A percentile compares a stretch with the other conserved stretches of the same genome.
These are phyloP conservation scores for Drosophila orena DNA, from an alignment of 1,140 invertebrate species.

Conservation along the genomic window DNA sequence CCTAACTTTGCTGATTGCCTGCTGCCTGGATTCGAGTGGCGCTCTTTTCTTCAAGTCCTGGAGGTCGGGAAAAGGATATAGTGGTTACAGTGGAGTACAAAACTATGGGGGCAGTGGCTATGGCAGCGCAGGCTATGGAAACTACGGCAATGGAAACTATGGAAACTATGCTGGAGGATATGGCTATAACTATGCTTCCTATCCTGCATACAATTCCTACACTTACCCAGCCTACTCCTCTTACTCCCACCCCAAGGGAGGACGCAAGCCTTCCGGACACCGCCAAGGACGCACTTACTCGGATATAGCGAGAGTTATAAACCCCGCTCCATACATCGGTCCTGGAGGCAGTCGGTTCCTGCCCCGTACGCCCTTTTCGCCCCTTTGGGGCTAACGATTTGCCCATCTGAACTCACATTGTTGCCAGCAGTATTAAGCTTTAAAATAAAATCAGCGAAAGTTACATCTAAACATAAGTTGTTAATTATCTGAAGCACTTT, in stretches of 20 bases:
- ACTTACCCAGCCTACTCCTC: constrained; percentile 2
- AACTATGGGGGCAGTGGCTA: constrained; percentile 27
- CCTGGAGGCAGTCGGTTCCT: constrained; percentile 53
- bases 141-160: constrained; percentile 21
- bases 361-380: constrained; percentile 34
- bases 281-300: constrained; percentile 68
- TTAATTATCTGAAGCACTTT: constrained; percentile 13
- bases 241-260: background rate
- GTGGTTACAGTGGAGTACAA: background rate
- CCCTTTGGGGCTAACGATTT: constrained; percentile 54
- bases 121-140: constrained; percentile 32
- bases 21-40: constrained; percentile 35
- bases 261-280: constrained; percentile 16
- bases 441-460: constrained; percentile 31
- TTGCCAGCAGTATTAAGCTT: constrained; percentile 41
- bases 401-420: background rate
- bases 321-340: constrained; percentile 51
- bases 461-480: constrained; percentile 11
- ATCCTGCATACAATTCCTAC: constrained; percentile 19
- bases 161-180: constrained; percentile 28
- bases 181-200: constrained; percentile 26
- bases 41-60: constrained; percentile 61
- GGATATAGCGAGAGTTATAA: constrained; percentile 48
- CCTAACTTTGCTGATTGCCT: constrained; percentile 30
- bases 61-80: constrained; percentile 28